Evolutionary conservation across 2,113 vertebrate species (phyloP), one percentile per base, ranked within the genome.

Genomic region (Eolophus roseicapilla): DNA sequence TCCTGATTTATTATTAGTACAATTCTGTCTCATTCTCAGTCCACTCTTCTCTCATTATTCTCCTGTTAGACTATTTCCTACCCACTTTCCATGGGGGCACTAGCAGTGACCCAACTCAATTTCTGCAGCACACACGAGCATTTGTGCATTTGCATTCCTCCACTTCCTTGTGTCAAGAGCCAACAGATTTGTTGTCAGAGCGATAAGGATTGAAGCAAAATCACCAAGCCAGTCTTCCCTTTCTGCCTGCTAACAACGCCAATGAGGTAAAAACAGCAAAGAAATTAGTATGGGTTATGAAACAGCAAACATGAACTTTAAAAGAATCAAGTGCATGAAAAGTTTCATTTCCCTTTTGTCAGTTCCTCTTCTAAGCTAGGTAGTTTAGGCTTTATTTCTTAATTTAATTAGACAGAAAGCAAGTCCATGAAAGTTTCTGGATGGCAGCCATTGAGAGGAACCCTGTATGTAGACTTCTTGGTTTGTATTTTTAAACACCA

Each of bases 401-500:
- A 79, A 92, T 75, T 90, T 62, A 78, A 82, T 89, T 46, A 60
- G 55, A n/a, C 52, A 86, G 69, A 91, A 93, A 90, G 53, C 46
- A 86, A 78, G 37, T 35, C 65, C 63, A 47, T 43, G 27, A 47
- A 83, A 70, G 46, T 92, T 95, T 96, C 57, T 84, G 79, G 64
- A 80, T 39, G 39, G 55, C 68, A 83, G 75, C 47, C 86, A 76
- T 8, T 60, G 71, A 95, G 50, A 86, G n/a, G 43, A 88, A 24
- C 65, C 39, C 70, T 79, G 19, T 17, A 64, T 13, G 41, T 29
- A 75, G 46, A 68, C 63, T 88, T 91, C 82, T 82, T 69, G 37
- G 89, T 77, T 79, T 88, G 69, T 78, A 68, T 77, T 95, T 90
- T 87, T 76, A 88, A 95, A 77, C 64, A 41, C 29, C 69, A 84